Conservation (phyloP, 2,888 invertebrate species). For the Frankliniella fusca region DNA sequence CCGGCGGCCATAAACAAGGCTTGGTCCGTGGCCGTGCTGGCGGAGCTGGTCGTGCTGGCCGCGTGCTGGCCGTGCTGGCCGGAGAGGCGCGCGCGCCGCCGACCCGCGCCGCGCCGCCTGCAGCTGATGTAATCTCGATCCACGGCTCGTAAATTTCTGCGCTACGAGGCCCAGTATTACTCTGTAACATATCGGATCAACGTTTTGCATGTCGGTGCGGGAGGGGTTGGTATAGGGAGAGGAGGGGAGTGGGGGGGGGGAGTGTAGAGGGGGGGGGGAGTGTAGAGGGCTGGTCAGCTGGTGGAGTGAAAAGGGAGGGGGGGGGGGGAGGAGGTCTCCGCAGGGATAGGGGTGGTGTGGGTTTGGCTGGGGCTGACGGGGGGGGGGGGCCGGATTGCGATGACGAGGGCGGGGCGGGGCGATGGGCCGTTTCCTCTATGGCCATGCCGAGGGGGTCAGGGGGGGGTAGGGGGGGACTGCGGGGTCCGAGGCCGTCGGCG, state of each 20-base stretch:
- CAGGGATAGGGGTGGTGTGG: too few relatives aligned
- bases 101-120: neutral
- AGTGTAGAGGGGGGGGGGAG: neutral
- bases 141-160: conserved; percentile 1
- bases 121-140: conserved; percentile 14
- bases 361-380: too few relatives aligned
- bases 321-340: too few relatives aligned
- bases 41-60: too few relatives aligned
- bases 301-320: neutral
- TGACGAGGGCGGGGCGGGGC: too few relatives aligned
- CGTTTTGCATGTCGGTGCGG: conserved; percentile 3
- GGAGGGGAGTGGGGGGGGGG: neutral
- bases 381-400: too few relatives aligned
- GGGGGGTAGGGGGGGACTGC: too few relatives aligned
- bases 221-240: neutral
- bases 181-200: conserved; percentile 19
- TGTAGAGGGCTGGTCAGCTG: neutral
- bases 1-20: neutral
- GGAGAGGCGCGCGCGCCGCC: neutral
- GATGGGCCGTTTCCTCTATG: too few relatives aligned
- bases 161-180: neutral
- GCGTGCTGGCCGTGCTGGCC: too few relatives aligned
- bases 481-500: too few relatives aligned
- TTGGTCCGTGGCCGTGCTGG: neutral
- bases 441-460: too few relatives aligned